These are phyloP conservation scores for Streblospio benedicti DNA, from an alignment of 1,140 invertebrate species.

Conservation along the genomic window DNA sequence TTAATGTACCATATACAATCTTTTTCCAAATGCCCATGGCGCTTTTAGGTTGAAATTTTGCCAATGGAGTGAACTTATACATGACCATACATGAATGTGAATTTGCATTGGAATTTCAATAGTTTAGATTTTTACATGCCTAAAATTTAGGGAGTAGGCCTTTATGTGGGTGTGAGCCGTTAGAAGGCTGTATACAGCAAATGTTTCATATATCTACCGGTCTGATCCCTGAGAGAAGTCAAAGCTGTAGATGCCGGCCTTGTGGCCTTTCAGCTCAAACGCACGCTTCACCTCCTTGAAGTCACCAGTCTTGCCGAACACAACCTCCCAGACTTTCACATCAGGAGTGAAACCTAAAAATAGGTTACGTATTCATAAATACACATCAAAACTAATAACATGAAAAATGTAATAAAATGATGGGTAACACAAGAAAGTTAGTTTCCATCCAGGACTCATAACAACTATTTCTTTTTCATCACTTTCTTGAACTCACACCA, in stretches of 20 bases:
- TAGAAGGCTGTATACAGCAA: conserved; percentile 5
- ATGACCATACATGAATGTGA: not conserved
- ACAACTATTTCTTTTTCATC: too few species aligned
- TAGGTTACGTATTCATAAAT: not conserved
- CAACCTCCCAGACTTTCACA: conserved; percentile 75
- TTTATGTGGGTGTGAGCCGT: not conserved
- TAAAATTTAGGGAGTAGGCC: not conserved
- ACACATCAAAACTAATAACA: not conserved
- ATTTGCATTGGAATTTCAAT: not conserved
- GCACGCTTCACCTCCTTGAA: conserved; percentile 67
- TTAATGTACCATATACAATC: too few species aligned
- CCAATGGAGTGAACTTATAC: not conserved
- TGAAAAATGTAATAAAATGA: too few species aligned
- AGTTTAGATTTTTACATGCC: not conserved
- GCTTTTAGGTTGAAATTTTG: not conserved
- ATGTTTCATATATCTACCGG: conserved; percentile 27
- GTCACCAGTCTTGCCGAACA: conserved; percentile 62
- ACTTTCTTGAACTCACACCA: not conserved
- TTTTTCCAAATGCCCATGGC: too few species aligned
- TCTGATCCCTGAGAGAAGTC: conserved; percentile 71
- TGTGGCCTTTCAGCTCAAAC: conserved; percentile 72
- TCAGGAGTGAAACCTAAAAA: conserved; percentile 69
- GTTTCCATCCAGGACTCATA: too few species aligned
- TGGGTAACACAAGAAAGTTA: too few species aligned
- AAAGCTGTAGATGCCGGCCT: conserved; percentile 71